Conservation (phyloP, 2,888 invertebrate genomes). For the Lymantria monacha region DNA sequence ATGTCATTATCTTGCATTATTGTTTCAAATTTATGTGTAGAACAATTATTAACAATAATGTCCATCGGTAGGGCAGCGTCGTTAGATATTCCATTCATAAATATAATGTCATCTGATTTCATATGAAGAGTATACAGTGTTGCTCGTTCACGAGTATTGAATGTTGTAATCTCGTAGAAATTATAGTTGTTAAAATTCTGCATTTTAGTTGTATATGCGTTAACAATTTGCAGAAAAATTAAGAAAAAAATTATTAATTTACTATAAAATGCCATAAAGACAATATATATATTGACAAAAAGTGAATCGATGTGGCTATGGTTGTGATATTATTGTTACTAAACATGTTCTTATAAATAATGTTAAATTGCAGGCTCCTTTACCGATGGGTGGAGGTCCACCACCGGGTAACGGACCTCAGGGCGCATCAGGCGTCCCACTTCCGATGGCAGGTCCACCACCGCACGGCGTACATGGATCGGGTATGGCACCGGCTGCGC, state of each 20-base stretch:
- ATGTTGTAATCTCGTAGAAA: slow-evolving; percentile 60
- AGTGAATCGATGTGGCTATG: slow-evolving; percentile 25
- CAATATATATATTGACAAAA: slow-evolving; percentile 10
- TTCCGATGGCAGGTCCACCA: slow-evolving; percentile 53
- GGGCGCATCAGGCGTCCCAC: slow-evolving; percentile 39
- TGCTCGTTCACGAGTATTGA: slow-evolving; percentile 54
- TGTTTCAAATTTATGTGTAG: slow-evolving; percentile 42
- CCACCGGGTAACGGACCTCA: slow-evolving; percentile 68
- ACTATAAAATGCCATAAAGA: slow-evolving; percentile 16
- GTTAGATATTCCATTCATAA: slow-evolving; percentile 64
- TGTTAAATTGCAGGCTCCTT: slow-evolving; percentile 48
- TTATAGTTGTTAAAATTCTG: slow-evolving; percentile 30
- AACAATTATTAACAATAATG: slow-evolving; percentile 45
- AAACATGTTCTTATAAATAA: not conserved
- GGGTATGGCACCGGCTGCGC: slow-evolving; percentile 46
- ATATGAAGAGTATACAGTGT: slow-evolving; percentile 46
- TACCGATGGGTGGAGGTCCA: slow-evolving; percentile 72
- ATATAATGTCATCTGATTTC: slow-evolving; percentile 36
- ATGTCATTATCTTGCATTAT: slow-evolving; percentile 46
- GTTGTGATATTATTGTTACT: not conserved
- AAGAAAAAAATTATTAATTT: slow-evolving; percentile 8
- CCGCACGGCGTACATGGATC: slow-evolving; percentile 71
- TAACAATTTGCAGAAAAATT: slow-evolving; percentile 1
- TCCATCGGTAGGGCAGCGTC: slow-evolving; percentile 63
- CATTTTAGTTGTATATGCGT: not conserved